Evolutionary conservation across 37 sponge, comb jelly and placozoan genomes (phyloP).

Genomic region (Haliclona indistincta): DNA sequence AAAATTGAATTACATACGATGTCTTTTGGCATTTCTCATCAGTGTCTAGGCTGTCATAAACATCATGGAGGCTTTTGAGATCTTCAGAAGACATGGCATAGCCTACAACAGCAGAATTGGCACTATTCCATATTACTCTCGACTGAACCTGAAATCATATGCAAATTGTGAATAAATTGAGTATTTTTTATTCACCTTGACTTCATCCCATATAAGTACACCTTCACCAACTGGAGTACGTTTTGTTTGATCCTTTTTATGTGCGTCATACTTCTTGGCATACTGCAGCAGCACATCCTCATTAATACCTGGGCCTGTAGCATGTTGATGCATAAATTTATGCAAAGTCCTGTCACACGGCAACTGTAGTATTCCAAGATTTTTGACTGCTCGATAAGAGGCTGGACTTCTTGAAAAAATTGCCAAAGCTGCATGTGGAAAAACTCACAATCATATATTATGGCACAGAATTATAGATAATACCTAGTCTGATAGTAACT

Average conservation of each 20-base stretch:
- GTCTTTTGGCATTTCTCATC: slow-evolving; percentile 24
- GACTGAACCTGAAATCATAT: slow-evolving; percentile 4
- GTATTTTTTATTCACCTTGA: slow-evolving; percentile 6
- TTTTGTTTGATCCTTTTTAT: slow-evolving; percentile 1
- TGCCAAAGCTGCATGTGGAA: slow-evolving; percentile 12
- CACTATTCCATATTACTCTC: slow-evolving; percentile 24
- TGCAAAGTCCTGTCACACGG: slow-evolving; percentile 17
- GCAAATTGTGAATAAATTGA: background rate
- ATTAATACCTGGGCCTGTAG: slow-evolving; percentile 18
- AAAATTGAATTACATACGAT: slow-evolving; percentile 33
- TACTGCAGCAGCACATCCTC: slow-evolving; percentile 7
- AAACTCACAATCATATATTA: background rate
- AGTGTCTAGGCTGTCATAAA: slow-evolving; percentile 5
- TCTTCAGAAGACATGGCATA: slow-evolving; percentile 35
- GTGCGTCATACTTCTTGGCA: background rate
- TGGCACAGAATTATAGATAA: background rate
- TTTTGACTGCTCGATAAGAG: slow-evolving; percentile 18
- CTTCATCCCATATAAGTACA: slow-evolving; percentile 30
- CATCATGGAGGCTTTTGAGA: slow-evolving; percentile 15
- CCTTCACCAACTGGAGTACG: slow-evolving; percentile 10
- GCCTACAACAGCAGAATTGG: slow-evolving; percentile 13
- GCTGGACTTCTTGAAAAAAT: slow-evolving; percentile 15
- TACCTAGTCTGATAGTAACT: slow-evolving; percentile 14
- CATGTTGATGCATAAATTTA: slow-evolving; percentile 12
- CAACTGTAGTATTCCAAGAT: slow-evolving; percentile 8